Conservation (phyloP, 2,113 vertebrate species). For the Crotalus helleri region DNA sequence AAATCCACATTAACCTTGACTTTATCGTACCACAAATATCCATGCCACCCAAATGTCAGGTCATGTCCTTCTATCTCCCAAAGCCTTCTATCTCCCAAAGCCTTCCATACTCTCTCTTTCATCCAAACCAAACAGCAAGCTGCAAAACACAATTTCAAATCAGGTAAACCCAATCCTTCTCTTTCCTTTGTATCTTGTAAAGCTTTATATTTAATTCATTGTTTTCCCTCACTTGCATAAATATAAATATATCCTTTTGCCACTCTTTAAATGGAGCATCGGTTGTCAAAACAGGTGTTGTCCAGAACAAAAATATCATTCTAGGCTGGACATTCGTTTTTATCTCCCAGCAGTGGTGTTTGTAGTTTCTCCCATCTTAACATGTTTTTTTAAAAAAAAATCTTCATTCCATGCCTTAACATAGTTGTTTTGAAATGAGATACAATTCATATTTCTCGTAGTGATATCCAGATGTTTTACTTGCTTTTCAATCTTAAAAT, state of each 20-base stretch:
- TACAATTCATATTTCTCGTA: background rate
- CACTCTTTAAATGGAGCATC: background rate
- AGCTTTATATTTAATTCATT: background rate
- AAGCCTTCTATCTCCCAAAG: background rate
- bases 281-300: background rate
- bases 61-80: background rate
- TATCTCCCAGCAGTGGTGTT: background rate
- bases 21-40: background rate
- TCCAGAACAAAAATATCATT: background rate
- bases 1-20: background rate
- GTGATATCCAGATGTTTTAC: background rate
- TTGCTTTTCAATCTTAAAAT: background rate
- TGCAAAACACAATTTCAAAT: background rate
- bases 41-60: background rate
- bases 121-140: background rate
- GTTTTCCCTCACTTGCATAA: background rate
- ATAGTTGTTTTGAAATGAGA: background rate
- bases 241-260: background rate
- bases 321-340: background rate
- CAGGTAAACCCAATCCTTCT: background rate
- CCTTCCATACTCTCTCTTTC: background rate
- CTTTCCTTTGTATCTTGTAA: background rate
- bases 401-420: background rate
- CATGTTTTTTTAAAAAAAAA: background rate
- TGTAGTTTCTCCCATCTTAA: background rate